Conservation (phyloP, 2,888 invertebrate species). For the Scaptomyza flava region DNA sequence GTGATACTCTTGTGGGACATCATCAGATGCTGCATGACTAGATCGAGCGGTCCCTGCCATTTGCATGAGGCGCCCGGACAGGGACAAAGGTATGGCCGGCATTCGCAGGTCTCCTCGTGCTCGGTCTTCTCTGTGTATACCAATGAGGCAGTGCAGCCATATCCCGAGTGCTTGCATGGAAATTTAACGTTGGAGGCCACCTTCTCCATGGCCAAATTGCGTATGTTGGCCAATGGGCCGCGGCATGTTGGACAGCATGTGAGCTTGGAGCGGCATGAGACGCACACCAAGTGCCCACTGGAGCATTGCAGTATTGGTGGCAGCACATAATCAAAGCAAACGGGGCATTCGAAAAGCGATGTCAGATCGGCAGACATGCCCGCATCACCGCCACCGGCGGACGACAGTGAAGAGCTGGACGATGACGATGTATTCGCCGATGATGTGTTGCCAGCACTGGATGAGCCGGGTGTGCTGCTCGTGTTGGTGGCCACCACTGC, state of each 20-base stretch:
- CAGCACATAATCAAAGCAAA: slow-evolving; percentile 99
- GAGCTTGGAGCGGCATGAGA: slow-evolving; percentile 97
- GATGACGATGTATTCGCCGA: slow-evolving; percentile 84
- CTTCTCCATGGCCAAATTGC: slow-evolving; percentile 99
- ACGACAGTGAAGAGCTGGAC: slow-evolving; percentile 84
- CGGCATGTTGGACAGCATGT: slow-evolving; percentile 99
- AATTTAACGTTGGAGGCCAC: slow-evolving; percentile 99
- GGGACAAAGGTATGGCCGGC: slow-evolving; percentile 98
- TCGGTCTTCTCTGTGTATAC: slow-evolving; percentile 99
- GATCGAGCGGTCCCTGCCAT: slow-evolving; percentile 98
- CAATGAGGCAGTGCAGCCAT: slow-evolving; percentile 96
- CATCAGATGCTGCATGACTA: slow-evolving; percentile 99
- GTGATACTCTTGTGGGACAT: slow-evolving; percentile 99
- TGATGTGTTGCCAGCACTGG: slow-evolving; percentile 78
- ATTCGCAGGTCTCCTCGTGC: slow-evolving; percentile 99
- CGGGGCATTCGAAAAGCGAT: slow-evolving; percentile 97
- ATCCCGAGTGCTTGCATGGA: slow-evolving; percentile 98
- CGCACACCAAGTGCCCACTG: slow-evolving; percentile 99
- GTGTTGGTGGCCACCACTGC: slow-evolving; percentile 73
- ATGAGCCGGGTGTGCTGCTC: slow-evolving; percentile 72
- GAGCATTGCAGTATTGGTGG: slow-evolving; percentile 99
- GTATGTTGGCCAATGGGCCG: slow-evolving; percentile 97
- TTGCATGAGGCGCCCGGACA: slow-evolving; percentile 99
- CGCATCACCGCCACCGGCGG: slow-evolving; percentile 84
- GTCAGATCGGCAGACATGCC: slow-evolving; percentile 93